These are phyloP conservation scores for Tragelaphus oryx DNA, from an alignment of 2,797 vertebrate genomes.

Conservation along the genomic window DNA sequence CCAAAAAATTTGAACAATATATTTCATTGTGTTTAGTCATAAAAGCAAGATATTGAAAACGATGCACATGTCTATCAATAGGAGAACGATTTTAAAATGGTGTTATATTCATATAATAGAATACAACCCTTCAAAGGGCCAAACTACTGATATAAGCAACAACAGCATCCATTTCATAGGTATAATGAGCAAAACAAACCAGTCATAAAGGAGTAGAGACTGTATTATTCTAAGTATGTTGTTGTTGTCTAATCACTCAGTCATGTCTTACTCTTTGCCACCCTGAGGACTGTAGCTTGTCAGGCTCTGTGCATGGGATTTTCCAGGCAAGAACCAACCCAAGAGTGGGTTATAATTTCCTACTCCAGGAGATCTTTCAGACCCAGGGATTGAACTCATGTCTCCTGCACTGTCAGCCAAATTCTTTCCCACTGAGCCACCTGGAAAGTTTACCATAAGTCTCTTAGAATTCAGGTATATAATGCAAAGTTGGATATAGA, in stretches of 20 bases:
- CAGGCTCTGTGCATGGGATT: not conserved
- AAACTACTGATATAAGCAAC: not conserved
- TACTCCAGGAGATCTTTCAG: not conserved
- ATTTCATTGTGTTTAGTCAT: not conserved
- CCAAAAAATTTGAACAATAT: not conserved
- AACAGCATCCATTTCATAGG: not conserved
- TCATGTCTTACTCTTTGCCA: not conserved
- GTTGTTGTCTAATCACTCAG: not conserved
- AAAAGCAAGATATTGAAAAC: not conserved
- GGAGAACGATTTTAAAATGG: not conserved
- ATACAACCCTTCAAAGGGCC: not conserved
- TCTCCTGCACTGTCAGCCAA: not conserved
- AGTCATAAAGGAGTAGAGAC: not conserved
- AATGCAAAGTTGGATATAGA: not conserved
- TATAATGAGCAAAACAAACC: not conserved
- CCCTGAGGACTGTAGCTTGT: not conserved
- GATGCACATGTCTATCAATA: not conserved
- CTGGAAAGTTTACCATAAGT: not conserved
- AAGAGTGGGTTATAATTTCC: not conserved
- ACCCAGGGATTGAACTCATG: not conserved
- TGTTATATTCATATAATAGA: not conserved
- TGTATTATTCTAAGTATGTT: not conserved
- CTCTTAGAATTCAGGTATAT: not conserved
- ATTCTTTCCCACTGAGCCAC: not conserved
- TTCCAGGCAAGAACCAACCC: not conserved